These are phyloP conservation scores for Nasua narica DNA, from an alignment of 2,797 vertebrate species.

Conservation along the genomic window DNA sequence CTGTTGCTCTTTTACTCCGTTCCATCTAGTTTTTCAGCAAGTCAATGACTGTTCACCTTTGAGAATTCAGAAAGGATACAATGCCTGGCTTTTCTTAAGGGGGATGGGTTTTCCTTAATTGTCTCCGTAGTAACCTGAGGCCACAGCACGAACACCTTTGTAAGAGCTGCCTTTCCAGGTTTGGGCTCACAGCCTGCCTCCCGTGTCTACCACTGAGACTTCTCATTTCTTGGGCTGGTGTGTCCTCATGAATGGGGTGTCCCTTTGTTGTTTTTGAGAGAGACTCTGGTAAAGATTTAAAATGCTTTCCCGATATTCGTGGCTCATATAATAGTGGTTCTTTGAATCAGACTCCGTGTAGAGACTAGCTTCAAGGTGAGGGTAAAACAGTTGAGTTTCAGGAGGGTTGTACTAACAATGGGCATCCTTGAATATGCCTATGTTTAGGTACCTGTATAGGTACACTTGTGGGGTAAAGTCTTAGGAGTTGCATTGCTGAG, in stretches of 20 bases:
- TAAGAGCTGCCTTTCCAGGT: neutral
- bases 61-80: neutral
- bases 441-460: neutral
- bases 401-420: neutral
- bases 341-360: neutral
- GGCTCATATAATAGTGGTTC: neutral
- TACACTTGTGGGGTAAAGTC: neutral
- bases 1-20: rapidly evolving
- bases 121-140: neutral
- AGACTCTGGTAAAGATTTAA: neutral
- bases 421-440: neutral
- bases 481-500: neutral
- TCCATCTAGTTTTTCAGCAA: neutral
- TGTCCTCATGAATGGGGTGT: neutral
- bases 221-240: neutral
- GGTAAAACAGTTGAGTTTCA: neutral
- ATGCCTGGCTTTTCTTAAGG: neutral
- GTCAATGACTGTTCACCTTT: neutral
- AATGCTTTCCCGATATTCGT: neutral
- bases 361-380: neutral
- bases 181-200: neutral
- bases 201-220: neutral
- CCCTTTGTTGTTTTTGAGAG: neutral
- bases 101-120: neutral
- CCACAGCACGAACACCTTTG: neutral